Evolutionary conservation across 2,888 invertebrate genomes (phyloP).

Genomic region (Mesodorylaimus sp.): DNA sequence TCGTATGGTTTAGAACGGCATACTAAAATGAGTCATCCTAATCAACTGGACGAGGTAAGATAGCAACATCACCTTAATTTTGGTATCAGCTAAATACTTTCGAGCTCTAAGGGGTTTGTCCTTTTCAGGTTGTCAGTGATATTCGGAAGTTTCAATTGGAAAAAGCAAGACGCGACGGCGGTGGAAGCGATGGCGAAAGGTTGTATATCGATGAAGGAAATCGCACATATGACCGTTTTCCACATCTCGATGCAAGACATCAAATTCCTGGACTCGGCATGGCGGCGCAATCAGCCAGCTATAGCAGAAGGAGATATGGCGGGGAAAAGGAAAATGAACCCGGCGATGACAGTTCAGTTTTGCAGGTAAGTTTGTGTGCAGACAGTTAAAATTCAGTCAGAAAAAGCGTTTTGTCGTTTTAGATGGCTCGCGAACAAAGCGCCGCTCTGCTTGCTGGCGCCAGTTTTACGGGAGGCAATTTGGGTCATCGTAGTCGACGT

Average conservation of each 20-base stretch:
- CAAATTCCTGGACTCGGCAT: too few relatives aligned
- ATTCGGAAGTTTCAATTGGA: neutral
- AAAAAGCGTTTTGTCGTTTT: neutral
- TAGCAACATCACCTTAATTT: neutral
- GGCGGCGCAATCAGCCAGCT: neutral
- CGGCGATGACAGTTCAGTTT: neutral
- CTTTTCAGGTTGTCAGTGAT: neutral
- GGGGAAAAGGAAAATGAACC: neutral
- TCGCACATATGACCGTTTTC: too few relatives aligned
- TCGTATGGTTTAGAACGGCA: slow-evolving; percentile 18
- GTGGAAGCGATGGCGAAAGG: too few relatives aligned
- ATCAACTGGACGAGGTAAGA: slow-evolving; percentile 13
- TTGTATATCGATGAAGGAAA: too few relatives aligned
- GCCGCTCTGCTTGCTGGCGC: neutral
- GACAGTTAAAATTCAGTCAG: neutral
- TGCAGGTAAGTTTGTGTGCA: neutral
- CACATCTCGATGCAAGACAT: neutral
- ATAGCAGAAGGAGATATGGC: neutral
- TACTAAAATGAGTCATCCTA: slow-evolving; percentile 15
- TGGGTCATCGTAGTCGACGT: neutral
- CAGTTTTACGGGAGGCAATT: neutral
- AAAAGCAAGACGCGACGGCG: too few relatives aligned
- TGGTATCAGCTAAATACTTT: neutral
- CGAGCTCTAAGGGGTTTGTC: neutral
- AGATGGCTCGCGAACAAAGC: neutral